A percentile compares a stretch with the other conserved stretches of the same genome.
Conservation (phyloP, 2,113 vertebrate species). For the Sterrhoptilus dennistouni region DNA sequence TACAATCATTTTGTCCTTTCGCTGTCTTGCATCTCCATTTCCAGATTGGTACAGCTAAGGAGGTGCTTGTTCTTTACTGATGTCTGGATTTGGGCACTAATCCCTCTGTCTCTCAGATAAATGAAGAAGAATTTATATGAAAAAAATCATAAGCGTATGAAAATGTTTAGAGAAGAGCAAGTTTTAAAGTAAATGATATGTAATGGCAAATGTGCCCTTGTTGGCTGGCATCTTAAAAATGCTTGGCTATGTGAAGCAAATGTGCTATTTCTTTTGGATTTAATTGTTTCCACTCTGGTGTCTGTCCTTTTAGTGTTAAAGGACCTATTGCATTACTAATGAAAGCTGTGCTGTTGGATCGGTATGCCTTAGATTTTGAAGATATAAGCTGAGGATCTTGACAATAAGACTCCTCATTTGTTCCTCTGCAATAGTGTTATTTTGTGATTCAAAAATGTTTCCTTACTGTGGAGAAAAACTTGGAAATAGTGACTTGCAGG, state of each 20-base stretch:
- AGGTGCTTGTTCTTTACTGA: background rate
- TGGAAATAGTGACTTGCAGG: background rate
- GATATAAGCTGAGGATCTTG: background rate
- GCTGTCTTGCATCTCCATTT: background rate
- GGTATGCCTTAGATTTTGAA: background rate
- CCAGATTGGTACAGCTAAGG: background rate
- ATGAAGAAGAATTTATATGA: constrained; percentile 7
- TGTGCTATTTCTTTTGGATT: background rate
- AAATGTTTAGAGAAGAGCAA: constrained; percentile 46
- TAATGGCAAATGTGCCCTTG: constrained; percentile 31
- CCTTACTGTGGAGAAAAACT: background rate
- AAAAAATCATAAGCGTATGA: constrained; percentile 19
- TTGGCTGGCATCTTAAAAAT: background rate
- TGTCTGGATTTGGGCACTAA: constrained; percentile 6
- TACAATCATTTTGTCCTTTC: background rate
- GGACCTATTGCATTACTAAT: background rate
- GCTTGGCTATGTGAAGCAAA: background rate
- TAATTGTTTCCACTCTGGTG: constrained; percentile 11
- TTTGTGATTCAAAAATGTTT: background rate
- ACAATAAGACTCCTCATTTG: background rate
- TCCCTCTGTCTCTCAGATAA: background rate
- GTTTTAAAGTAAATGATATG: constrained; percentile 40
- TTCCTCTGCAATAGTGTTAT: background rate
- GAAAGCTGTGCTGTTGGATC: background rate
- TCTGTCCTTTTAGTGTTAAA: background rate